Evolutionary conservation across 1,140 invertebrate genomes (phyloP).

Genomic region (Trachelipus rathkii): DNA sequence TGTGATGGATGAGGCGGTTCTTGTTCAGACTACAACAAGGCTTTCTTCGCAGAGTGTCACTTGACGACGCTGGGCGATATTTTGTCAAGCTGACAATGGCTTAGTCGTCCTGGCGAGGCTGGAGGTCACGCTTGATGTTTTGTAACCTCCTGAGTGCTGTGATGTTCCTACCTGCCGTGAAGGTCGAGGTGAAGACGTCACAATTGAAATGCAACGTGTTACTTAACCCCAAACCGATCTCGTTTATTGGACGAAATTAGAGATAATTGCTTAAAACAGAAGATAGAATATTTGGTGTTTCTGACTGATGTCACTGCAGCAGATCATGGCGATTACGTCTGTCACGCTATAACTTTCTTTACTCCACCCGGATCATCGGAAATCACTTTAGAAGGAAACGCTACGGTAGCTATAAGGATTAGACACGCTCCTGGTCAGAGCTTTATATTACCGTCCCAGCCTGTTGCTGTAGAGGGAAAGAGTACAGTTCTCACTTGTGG

Average conservation of each 20-base stretch:
- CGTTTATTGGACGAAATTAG: constrained; percentile 81
- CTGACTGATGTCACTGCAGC: constrained; percentile 71
- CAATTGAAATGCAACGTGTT: constrained; percentile 80
- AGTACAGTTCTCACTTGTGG: constrained; percentile 78
- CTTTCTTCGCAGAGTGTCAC: constrained; percentile 71
- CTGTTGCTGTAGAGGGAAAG: constrained; percentile 76
- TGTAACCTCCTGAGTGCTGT: constrained; percentile 77
- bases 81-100: constrained; percentile 78
- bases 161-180: constrained; percentile 56
- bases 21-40: constrained; percentile 69
- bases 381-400: constrained; percentile 65
- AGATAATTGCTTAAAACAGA: constrained; percentile 73
- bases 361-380: constrained; percentile 60
- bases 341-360: constrained; percentile 75
- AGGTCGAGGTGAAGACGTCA: constrained; percentile 75
- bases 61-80: constrained; percentile 75
- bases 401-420: constrained; percentile 72
- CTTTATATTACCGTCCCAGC: constrained; percentile 72
- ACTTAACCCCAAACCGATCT: constrained; percentile 72
- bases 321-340: constrained; percentile 79
- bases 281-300: constrained; percentile 67
- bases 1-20: constrained; percentile 79
- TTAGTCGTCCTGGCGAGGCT: constrained; percentile 67
- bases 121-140: constrained; percentile 77
- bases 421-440: constrained; percentile 82